Conservation (phyloP, 2,888 invertebrate genomes). For the Cheiracanthium punctorium region DNA sequence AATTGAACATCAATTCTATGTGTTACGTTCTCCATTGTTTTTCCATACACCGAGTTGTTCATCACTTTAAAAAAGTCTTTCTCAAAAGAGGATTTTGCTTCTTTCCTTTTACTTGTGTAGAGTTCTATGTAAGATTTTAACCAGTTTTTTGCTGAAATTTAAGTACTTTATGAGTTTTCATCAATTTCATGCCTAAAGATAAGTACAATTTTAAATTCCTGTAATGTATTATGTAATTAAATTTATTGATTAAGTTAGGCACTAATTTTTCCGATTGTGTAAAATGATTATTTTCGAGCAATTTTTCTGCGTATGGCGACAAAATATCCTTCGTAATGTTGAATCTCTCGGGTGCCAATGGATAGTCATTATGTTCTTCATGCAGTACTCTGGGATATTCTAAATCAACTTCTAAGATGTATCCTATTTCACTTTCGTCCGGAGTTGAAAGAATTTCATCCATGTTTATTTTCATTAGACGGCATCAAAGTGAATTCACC, state of each 20-base stretch:
- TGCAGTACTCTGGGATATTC: constrained; percentile 19
- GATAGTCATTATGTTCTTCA: background rate
- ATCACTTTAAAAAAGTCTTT: background rate
- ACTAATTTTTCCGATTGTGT: too few relatives aligned
- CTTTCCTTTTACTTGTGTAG: background rate
- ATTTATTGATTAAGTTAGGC: too few relatives aligned
- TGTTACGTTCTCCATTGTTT: background rate
- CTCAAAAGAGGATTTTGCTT: background rate
- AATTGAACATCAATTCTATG: background rate
- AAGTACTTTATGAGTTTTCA: too few relatives aligned
- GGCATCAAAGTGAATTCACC: background rate
- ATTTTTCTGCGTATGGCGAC: too few relatives aligned
- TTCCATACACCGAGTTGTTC: background rate
- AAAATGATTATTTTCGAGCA: too few relatives aligned
- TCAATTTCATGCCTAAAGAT: too few relatives aligned
- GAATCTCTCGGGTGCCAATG: too few relatives aligned
- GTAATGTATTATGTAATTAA: too few relatives aligned
- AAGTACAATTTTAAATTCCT: too few relatives aligned
- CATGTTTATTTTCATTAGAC: background rate
- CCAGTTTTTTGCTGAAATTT: too few relatives aligned
- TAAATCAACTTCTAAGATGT: constrained; percentile 35
- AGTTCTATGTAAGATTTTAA: background rate
- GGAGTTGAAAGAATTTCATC: too few relatives aligned
- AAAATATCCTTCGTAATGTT: too few relatives aligned
- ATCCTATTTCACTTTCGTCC: constrained; percentile 12